Evolutionary conservation across 2,113 vertebrate species (phyloP).

Genomic region (Danionella cerebrum): DNA sequence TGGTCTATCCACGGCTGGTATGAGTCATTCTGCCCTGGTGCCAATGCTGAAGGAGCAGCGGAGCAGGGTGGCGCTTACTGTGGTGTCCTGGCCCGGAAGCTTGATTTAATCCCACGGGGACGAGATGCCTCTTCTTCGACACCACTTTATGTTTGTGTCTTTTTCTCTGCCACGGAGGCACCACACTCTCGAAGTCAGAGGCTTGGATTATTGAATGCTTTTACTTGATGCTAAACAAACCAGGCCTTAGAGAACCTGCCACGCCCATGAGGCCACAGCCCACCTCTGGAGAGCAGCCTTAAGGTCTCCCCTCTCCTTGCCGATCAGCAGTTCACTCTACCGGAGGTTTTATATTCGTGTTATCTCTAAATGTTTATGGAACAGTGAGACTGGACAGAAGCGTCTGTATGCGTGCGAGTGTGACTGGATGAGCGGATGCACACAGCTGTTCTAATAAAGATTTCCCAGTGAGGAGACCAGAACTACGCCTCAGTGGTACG

Average conservation of each 20-base stretch:
- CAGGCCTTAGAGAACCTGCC: slow-evolving; percentile 65
- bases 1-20: slow-evolving; percentile 85
- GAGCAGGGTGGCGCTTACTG: slow-evolving; percentile 89
- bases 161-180: slow-evolving; percentile 32
- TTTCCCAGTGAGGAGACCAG: slow-evolving; percentile 32
- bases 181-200: slow-evolving; percentile 32
- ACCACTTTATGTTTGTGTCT: slow-evolving; percentile 10
- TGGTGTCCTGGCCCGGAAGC: slow-evolving; percentile 97
- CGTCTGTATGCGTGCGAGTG: slow-evolving; percentile 11
- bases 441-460: slow-evolving; percentile 52
- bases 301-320: slow-evolving; percentile 57
- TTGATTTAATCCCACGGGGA: slow-evolving; percentile 57
- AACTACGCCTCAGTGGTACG: background rate
- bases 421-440: slow-evolving; percentile 35
- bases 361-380: slow-evolving; percentile 41
- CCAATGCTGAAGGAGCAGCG: slow-evolving; percentile 98
- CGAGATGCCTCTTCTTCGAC: slow-evolving; percentile 12
- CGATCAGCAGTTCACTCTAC: slow-evolving; percentile 54
- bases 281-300: slow-evolving; percentile 46
- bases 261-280: slow-evolving; percentile 46
- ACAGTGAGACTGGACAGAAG: slow-evolving; percentile 20
- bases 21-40: slow-evolving; percentile 95
- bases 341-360: slow-evolving; percentile 58
- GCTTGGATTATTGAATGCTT: slow-evolving; percentile 28
- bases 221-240: slow-evolving; percentile 40